Conservation (phyloP, 2,888 invertebrate genomes). For the Eulithis prunata region DNA sequence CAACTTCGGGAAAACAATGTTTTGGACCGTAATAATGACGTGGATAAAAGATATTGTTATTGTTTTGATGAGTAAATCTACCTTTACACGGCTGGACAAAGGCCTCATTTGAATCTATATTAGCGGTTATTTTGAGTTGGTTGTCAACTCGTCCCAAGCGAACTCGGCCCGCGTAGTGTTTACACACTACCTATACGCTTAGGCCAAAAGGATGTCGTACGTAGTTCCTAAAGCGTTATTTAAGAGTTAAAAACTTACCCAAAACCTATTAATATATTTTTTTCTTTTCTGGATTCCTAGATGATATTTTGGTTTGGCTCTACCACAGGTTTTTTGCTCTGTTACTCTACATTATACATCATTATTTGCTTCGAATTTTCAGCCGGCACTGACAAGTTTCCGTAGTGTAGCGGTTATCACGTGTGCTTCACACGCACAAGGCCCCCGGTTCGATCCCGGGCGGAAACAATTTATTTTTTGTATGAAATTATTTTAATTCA, state of each 20-base stretch:
- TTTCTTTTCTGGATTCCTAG: neutral
- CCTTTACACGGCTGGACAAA: too few relatives aligned
- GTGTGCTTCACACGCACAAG: constrained; percentile 92
- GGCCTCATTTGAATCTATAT: too few relatives aligned
- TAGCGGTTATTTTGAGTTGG: too few relatives aligned
- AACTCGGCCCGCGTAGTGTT: too few relatives aligned
- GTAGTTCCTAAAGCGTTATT: too few relatives aligned
- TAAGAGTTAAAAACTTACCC: too few relatives aligned
- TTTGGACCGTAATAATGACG: neutral
- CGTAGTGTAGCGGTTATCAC: constrained; percentile 92
- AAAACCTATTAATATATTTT: too few relatives aligned
- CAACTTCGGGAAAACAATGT: constrained; percentile 17
- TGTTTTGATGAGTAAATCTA: too few relatives aligned
- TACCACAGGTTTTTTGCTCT: neutral
- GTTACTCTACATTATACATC: too few relatives aligned
- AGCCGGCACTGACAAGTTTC: constrained; percentile 68
- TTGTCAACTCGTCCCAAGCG: too few relatives aligned
- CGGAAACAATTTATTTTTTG: constrained; percentile 79
- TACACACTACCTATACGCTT: too few relatives aligned
- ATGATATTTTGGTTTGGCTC: neutral
- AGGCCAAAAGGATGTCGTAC: too few relatives aligned
- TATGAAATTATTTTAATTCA: neutral
- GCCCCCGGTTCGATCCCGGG: constrained; percentile 89
- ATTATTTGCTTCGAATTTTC: neutral
- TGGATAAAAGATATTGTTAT: neutral